Percentiles rank a stretch among this genome's conserved stretches.
phyloP scores from a whole-genome alignment of 1,140 invertebrate genomes.

The Chironomus tepperi region DNA sequence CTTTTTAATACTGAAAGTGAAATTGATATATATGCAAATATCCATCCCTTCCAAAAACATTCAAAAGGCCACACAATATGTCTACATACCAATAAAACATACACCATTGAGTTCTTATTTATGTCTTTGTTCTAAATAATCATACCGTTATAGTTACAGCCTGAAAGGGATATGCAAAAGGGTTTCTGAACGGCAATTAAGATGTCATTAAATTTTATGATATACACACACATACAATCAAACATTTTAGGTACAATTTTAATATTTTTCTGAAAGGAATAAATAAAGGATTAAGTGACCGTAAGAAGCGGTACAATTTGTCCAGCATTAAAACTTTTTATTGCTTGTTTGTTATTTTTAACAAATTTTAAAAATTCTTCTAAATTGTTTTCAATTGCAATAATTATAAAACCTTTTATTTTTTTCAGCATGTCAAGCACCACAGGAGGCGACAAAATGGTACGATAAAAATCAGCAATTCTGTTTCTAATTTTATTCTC shows the following conservation, averaged over 20 bases:
- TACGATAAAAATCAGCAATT: background rate
- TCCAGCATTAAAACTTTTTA: background rate
- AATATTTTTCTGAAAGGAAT: background rate
- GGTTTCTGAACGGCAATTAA: background rate
- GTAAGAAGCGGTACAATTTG: slow-evolving; percentile 10
- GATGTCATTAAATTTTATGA: background rate
- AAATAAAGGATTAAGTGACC: slow-evolving; percentile 13
- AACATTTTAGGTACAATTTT: background rate
- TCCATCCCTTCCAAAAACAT: background rate
- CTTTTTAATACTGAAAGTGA: no score
- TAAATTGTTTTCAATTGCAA: no score
- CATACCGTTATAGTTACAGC: background rate
- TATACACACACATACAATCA: background rate
- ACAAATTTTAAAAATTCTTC: no score
- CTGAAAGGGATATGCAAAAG: background rate
- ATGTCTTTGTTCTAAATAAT: background rate
- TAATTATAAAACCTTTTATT: background rate
- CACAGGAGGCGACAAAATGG: background rate
- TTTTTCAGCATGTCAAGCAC: background rate
- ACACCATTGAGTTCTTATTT: no score
- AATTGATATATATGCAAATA: no score
- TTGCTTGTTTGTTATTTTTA: background rate
- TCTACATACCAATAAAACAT: no score
- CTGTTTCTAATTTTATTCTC: background rate
- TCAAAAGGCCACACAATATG: no score